A percentile compares a stretch with the other conserved stretches of the same genome.
phyloP scores from a whole-genome alignment of 2,888 invertebrate species.

The Steinernema hermaphroditum region DNA sequence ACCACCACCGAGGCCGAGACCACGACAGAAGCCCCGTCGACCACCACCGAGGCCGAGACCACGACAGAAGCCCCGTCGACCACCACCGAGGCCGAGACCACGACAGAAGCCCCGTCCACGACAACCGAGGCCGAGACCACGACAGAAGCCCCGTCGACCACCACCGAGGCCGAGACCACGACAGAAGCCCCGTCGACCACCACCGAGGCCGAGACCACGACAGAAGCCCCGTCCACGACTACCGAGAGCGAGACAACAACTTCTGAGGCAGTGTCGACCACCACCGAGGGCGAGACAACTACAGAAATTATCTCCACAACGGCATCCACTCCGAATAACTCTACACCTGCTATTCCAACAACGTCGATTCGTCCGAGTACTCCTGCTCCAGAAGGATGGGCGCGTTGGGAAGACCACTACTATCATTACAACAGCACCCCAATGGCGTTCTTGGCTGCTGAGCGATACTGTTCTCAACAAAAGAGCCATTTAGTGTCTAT shows the following conservation, averaged over 20 bases:
- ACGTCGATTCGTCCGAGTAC: too few species aligned
- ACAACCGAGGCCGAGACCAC: neutral
- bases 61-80: neutral
- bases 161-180: too few species aligned
- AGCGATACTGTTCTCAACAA: neutral
- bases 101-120: neutral
- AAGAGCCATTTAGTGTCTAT: neutral
- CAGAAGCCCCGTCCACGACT: too few species aligned
- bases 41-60: neutral
- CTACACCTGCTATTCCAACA: too few species aligned
- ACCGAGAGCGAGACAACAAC: too few species aligned
- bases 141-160: neutral
- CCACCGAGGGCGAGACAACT: too few species aligned
- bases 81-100: neutral
- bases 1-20: neutral
- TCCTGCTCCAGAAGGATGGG: too few species aligned
- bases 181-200: too few species aligned
- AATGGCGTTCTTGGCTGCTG: neutral
- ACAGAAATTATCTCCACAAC: too few species aligned
- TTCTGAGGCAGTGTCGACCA: too few species aligned
- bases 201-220: too few species aligned
- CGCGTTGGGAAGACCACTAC: neutral
- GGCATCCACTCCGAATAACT: too few species aligned
- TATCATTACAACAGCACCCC: constrained; percentile 5
- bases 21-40: neutral